Base-by-base conservation (phyloP, 2,888 invertebrate genomes). In the Ophioninae sp. region DNA sequence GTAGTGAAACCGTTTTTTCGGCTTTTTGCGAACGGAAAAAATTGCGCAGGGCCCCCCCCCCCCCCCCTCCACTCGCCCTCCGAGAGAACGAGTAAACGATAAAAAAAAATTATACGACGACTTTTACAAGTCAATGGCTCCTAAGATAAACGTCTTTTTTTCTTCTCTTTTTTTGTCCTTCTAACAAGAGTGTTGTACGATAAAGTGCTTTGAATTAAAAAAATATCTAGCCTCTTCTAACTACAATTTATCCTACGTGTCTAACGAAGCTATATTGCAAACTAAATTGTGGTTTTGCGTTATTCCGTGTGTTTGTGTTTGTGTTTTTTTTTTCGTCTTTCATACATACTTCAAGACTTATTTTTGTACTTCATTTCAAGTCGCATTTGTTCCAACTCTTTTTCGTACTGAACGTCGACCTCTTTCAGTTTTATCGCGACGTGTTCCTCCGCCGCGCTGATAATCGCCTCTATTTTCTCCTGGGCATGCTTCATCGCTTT, bases 401-500 rank as follows among this genome's bases (percentile, higher is more conserved):
- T 89, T 51, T 88, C 87, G 78, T 89, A 88, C 76, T 89, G 89
- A 86, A 84, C 86, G 79, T 91, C 90, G 72, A 90, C 80, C 77
- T 91, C 88, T 82, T 89, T 88, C 44, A 90, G 80, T 83, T 91
- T 91, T 59, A 88, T 87, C 20, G 88, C 87, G 72, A 91, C 89
- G 87, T 94, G 94, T 74, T 94, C 93, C 73, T 94, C 94, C 65
- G 94, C 90, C 68, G 93, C 91, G 88, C 92, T 93, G 44, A 94
- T 93, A 61, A 94, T 92, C 85, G 93, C 93, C 85, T 94, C 93
- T 63, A 94, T 90, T 85, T 94, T 94, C 72, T 93, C 93, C 90
- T 95, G 94, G 86, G 94, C 91, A 88, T 94, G 94, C 56, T 94
- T 90, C 87, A 95, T 93, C 88, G 94, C 94, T 88, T 93, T 94